These are phyloP conservation scores for Cryptophagus acutangulus DNA, from an alignment of 2,888 invertebrate genomes.

Conservation along the genomic window DNA sequence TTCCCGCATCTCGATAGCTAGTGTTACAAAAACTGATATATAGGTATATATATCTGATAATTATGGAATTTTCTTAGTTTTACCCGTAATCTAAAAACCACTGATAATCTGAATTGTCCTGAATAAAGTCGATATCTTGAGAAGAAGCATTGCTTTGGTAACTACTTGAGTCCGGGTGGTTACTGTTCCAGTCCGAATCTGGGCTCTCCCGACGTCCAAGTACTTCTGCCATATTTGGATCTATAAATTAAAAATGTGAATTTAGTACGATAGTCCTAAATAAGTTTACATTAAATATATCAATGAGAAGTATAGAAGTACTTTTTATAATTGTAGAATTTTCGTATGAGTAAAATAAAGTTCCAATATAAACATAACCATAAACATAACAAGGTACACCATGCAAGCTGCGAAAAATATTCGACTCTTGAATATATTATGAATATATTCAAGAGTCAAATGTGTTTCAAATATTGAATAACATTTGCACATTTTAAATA, in stretches of 20 bases:
- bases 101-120: constrained; percentile 86
- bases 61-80: constrained; percentile 2
- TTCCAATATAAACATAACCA: background rate
- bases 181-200: constrained; percentile 58
- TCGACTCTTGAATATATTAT: too few relatives aligned
- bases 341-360: background rate
- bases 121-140: constrained; percentile 63
- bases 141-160: constrained; percentile 52
- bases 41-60: background rate
- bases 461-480: background rate
- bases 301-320: too few relatives aligned
- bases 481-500: background rate
- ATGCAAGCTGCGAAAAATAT: too few relatives aligned
- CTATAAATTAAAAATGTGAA: constrained; percentile 30
- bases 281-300: too few relatives aligned
- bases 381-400: too few relatives aligned
- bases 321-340: too few relatives aligned
- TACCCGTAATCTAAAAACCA: constrained; percentile 88
- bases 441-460: background rate
- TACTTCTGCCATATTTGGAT: constrained; percentile 47
- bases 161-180: constrained; percentile 44
- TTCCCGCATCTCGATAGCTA: constrained; percentile 72
- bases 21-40: background rate
- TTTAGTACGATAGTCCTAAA: too few relatives aligned
- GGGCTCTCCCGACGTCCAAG: constrained; percentile 45